Base-by-base conservation (phyloP, 35 echinoderm and acorn worm species). In the Amphiura filiformis region DNA sequence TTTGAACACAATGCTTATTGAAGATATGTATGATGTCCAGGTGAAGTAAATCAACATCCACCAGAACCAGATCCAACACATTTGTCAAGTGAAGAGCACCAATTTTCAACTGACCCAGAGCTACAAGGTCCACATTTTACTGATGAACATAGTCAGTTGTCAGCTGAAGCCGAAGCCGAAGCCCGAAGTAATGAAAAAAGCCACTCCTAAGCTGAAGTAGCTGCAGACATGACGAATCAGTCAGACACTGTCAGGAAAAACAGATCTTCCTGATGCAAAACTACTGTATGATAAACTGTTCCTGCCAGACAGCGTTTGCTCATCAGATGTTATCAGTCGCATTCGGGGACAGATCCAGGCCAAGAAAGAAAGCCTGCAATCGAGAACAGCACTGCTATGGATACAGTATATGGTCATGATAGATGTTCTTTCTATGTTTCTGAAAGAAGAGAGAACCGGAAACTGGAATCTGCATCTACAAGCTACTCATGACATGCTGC, bases 341-440 rank as follows among this genome's bases (percentile, higher is more conserved):
- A 52, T 52, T 52, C 44, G 44, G 44, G 20, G 7, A 20, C 44
- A 52, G 44, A 52, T 52, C 44, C 7, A 52, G 20, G 20, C 44
- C 20, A 41, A 17, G 57, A 86, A 32, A 35, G 13, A 36, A 38
- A 38, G 79, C 33, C 7, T 36, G 4, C 7, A 7, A 77, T 77
- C 75, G 5, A 77, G 34, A n/a, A 92, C 84, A 39, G 84, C 83
- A 22, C 30, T 38, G 64, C 90, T 87, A 36, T 92, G 90, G 90
- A 30, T 92, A n/a, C 78, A 92, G 70, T 92, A 86, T 32, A 80
- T 92, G 90, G 83, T 81, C 1, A 92, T 92, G 90, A 35, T 92
- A 35, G 83, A 80, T 13, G 77, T 93, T 80, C 32, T 88, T 28
- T 52, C 31, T 12, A 49, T 34, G 52, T 93, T 93, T 56, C 80